Percentiles rank a stretch among this genome's conserved stretches.
These are phyloP conservation scores for Phaethon lepturus DNA, from an alignment of 2,113 vertebrate genomes.

Conservation along the genomic window DNA sequence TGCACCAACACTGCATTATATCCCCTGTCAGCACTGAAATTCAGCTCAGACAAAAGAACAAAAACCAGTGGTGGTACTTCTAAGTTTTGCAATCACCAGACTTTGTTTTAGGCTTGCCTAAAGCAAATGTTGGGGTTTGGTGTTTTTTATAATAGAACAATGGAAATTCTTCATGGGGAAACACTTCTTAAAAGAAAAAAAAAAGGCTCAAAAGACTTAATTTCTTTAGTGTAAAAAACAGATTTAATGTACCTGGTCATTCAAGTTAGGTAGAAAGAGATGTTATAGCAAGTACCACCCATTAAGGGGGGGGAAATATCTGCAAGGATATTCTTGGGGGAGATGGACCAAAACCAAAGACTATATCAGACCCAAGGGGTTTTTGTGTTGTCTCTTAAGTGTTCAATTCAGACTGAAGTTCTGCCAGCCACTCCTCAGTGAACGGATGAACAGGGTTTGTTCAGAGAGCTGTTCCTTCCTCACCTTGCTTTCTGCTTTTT, in stretches of 20 bases:
- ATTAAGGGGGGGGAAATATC: rapidly evolving
- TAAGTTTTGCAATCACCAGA: background rate
- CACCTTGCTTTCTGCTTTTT: background rate
- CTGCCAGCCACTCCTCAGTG: background rate
- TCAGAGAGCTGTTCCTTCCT: background rate
- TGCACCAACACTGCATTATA: rapidly evolving
- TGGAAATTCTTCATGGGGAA: background rate
- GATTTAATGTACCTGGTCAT: background rate
- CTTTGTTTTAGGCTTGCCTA: background rate
- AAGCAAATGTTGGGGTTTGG: background rate
- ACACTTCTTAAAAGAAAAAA: background rate
- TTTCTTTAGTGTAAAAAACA: background rate
- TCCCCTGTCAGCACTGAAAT: background rate
- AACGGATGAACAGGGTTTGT: background rate
- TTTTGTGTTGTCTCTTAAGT: background rate
- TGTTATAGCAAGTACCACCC: background rate
- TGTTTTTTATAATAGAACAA: background rate
- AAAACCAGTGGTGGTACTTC: background rate
- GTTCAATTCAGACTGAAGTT: background rate
- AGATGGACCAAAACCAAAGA: background rate
- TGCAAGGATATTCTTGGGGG: background rate
- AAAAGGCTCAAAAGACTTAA: background rate
- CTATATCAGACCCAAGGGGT: background rate
- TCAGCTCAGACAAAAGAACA: background rate
- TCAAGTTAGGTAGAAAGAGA: background rate